Evolutionary conservation across 2,888 invertebrate genomes (phyloP), one percentile per base, ranked within the genome.

Genomic region (Chrysomela aeneicollis): DNA sequence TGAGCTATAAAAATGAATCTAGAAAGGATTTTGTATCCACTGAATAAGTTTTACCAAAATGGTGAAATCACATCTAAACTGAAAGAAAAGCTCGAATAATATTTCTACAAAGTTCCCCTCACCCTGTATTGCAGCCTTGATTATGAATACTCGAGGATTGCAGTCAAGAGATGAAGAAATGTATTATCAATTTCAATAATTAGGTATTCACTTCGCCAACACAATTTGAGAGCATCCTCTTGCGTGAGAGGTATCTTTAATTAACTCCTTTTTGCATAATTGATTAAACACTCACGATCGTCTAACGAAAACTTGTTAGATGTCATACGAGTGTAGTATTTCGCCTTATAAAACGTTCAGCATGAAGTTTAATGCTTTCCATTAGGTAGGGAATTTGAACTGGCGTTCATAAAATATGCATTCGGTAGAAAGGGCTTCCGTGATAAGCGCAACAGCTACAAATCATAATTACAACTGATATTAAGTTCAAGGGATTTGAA

Each of bases 321-420:
- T 57, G 57, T 57, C 57, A 46, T 47, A 57, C 46, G 37, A 57
- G 26, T 46, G 15, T 55, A 55, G 37, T 22, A 55, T 59, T 61
- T 61, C 61, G 58, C 49, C 52, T 70, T 58, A 65, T 70, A 42
- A 68, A 71, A 67, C 61, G 68, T 71, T 67, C 62, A 71, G 54
- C 42, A 61, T 46, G 18, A 26, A 63, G 32, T 58, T 26, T 68
- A 70, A 71, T 67, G 67, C 69, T 71, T 70, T 68, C 71, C 68
- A 69, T 68, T 68, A 67, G 57, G 59, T 61, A 51, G 22, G 54
- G 61, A 69, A 66, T 62, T 64, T 61, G 66, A 69, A 64, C 65
- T 66, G 62, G 69, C 64, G 67, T 65, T 65, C 59, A 62, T 71
- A 61, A 69, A 67, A 66, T 69, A 71, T 71, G 63, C 58, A 71